Evolutionary conservation across 2,888 invertebrate genomes (phyloP).

Genomic region (Stenichneumon culpator): DNA sequence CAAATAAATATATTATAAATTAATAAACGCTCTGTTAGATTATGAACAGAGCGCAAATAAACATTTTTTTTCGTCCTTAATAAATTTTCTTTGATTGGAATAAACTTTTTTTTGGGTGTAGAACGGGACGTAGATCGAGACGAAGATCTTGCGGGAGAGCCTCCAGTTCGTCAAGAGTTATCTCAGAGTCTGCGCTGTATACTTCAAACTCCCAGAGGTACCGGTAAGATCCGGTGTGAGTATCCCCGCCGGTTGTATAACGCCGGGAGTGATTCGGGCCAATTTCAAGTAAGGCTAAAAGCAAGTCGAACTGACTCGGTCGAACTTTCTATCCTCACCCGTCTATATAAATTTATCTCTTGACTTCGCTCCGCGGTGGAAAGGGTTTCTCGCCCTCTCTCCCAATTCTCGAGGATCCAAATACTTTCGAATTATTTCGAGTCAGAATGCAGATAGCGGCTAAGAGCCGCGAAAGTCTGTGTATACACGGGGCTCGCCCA

Average conservation of each 20-base stretch:
- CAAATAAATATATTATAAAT: no score
- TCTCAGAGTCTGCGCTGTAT: conserved; percentile 3
- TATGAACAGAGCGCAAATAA: no score
- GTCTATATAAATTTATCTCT: conserved; percentile 29
- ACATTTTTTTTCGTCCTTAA: no score
- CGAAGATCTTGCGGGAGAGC: background rate
- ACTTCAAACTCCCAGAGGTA: conserved; percentile 17
- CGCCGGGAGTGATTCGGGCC: conserved; percentile 58
- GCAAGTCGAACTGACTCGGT: conserved; percentile 54
- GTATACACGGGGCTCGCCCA: conserved; percentile 24
- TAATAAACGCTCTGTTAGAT: no score
- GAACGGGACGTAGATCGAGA: background rate
- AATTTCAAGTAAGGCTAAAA: conserved; percentile 63
- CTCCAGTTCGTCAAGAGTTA: conserved; percentile 36
- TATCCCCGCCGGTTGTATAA: conserved; percentile 34
- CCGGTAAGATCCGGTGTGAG: conserved; percentile 31
- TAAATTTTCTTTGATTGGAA: no score
- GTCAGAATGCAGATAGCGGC: conserved; percentile 63
- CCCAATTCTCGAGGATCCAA: conserved; percentile 42
- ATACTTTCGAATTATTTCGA: conserved; percentile 66
- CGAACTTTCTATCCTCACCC: conserved; percentile 51
- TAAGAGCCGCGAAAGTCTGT: conserved; percentile 59
- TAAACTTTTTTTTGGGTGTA: no score
- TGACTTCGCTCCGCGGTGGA: background rate
- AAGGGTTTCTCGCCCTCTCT: conserved; percentile 8